phyloP scores from a whole-genome alignment of 2,113 vertebrate genomes.

The Nerophis ophidion region DNA sequence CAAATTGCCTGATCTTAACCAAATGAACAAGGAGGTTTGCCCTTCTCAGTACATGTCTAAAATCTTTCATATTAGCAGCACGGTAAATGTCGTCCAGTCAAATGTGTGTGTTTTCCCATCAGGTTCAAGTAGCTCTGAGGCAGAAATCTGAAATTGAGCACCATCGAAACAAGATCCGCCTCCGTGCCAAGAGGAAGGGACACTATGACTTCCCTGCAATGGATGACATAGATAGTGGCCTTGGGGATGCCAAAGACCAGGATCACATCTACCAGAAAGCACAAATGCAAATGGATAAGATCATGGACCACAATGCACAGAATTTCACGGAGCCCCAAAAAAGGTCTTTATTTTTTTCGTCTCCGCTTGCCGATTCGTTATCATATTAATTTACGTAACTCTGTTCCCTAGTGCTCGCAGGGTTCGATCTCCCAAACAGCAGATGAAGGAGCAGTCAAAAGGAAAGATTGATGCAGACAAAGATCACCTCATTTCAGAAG shows the following conservation, averaged over 20 bases:
- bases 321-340: conserved; percentile 88
- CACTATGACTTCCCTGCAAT: conserved; percentile 96
- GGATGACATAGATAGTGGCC: conserved; percentile 76
- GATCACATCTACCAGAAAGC: conserved; percentile 89
- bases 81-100: neutral
- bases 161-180: conserved; percentile 96
- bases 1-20: conserved; percentile 78
- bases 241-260: conserved; percentile 81
- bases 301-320: conserved; percentile 83
- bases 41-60: neutral
- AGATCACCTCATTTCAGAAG: conserved; percentile 88
- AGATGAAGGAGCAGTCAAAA: conserved; percentile 83
- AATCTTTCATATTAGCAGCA: neutral
- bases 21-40: conserved; percentile 89
- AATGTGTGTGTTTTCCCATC: neutral
- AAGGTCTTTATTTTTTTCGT: conserved; percentile 59
- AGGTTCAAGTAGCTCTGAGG: conserved; percentile 91
- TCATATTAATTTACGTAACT: neutral
- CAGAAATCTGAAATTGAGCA: conserved; percentile 98
- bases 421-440: conserved; percentile 88
- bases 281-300: conserved; percentile 96
- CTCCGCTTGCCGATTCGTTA: no score
- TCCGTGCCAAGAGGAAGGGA: conserved; percentile 92
- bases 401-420: conserved; percentile 73
- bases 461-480: conserved; percentile 82